Conservation (phyloP, 2,797 vertebrate genomes). For the Amblyraja radiata region DNA sequence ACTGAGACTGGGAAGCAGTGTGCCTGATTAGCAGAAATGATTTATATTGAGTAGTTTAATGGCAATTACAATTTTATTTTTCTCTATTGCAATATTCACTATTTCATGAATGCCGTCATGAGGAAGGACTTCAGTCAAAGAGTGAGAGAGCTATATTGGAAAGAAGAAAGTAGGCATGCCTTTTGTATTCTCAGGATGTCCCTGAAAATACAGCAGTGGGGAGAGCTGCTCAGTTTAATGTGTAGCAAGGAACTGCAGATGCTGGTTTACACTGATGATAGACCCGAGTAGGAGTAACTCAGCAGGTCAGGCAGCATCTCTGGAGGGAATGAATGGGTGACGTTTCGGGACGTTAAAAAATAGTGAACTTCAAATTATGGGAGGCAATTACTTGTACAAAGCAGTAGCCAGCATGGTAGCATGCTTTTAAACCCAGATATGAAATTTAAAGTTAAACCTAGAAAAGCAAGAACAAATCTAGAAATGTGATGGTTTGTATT, state of each 20-base stretch:
- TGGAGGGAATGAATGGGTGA: too few relatives aligned
- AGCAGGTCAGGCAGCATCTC: too few relatives aligned
- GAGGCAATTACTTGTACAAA: neutral
- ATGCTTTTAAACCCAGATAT: neutral
- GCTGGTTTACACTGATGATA: too few relatives aligned
- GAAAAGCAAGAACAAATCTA: neutral
- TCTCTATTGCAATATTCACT: slow-evolving; percentile 46
- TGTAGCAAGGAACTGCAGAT: too few relatives aligned
- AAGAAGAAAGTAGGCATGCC: neutral
- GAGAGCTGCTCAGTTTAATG: neutral
- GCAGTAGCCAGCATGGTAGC: neutral
- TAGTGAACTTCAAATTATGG: too few relatives aligned
- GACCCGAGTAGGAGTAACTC: too few relatives aligned
- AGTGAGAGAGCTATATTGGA: neutral
- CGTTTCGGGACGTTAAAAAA: too few relatives aligned
- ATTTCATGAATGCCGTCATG: slow-evolving; percentile 28
- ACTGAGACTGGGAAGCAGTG: slow-evolving; percentile 4
- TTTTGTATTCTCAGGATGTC: neutral
- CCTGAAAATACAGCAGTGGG: too few relatives aligned
- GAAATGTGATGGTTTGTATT: neutral
- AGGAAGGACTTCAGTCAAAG: neutral
- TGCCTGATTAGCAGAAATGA: slow-evolving; percentile 41
- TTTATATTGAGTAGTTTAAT: slow-evolving; percentile 45
- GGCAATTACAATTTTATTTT: slow-evolving; percentile 44
- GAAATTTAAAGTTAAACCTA: neutral